Percentiles rank a stretch among this genome's conserved stretches.
These are phyloP conservation scores for Gouania willdenowi DNA, from an alignment of 2,797 vertebrate species.

Conservation along the genomic window DNA sequence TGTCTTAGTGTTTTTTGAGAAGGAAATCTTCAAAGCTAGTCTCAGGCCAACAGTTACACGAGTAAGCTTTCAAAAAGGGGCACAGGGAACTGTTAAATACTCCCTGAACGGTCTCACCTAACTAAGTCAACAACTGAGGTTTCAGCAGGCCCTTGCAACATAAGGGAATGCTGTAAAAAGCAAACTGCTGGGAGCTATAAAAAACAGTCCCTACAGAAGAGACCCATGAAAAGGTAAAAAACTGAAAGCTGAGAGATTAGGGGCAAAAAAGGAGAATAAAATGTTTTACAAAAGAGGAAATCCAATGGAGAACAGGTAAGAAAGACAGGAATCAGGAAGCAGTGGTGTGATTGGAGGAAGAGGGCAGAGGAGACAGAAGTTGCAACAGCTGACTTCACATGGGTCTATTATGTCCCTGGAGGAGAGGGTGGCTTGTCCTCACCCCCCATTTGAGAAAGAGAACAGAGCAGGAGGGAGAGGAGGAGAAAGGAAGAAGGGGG, in stretches of 20 bases:
- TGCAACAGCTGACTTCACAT: conserved; percentile 76
- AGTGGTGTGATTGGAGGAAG: background rate
- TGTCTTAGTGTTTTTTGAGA: conserved; percentile 19
- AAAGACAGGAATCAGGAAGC: conserved; percentile 27
- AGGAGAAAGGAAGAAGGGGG: conserved; percentile 7
- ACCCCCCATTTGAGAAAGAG: conserved; percentile 61
- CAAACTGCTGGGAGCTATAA: conserved; percentile 25
- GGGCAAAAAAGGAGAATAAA: background rate
- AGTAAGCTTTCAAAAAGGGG: conserved; percentile 46
- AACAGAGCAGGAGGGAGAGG: conserved; percentile 37
- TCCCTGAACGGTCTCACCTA: conserved; percentile 39
- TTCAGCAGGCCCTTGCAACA: conserved; percentile 56
- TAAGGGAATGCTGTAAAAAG: conserved; percentile 41
- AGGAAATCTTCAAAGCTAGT: conserved; percentile 54
- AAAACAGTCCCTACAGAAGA: conserved; percentile 6
- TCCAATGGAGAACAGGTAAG: conserved; percentile 42
- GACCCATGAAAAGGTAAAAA: background rate
- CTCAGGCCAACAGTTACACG: conserved; percentile 46
- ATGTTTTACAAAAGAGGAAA: background rate
- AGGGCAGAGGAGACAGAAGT: conserved; percentile 39
- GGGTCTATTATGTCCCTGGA: conserved; percentile 62
- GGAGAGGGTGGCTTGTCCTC: conserved; percentile 62
- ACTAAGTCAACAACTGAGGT: conserved; percentile 52
- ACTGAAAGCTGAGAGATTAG: background rate
- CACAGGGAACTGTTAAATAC: conserved; percentile 46